Conservation (phyloP, 2,888 invertebrate genomes). For the Cyrtodaria siliqua region DNA sequence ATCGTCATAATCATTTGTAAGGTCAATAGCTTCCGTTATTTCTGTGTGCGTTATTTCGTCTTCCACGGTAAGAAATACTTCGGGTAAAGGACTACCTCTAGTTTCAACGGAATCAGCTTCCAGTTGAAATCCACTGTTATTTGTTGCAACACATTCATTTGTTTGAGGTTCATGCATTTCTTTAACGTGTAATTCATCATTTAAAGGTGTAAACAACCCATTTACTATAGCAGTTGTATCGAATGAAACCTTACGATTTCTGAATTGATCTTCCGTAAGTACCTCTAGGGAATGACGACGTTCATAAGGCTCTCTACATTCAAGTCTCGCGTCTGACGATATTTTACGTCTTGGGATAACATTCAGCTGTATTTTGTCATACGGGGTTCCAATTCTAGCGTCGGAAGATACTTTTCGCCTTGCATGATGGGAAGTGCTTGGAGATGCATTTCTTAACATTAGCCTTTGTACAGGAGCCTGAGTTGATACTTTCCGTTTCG, state of each 20-base stretch:
- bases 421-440: slow-evolving; percentile 17
- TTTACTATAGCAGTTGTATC: slow-evolving; percentile 45
- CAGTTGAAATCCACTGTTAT: too few relatives aligned
- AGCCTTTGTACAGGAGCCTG: slow-evolving; percentile 38
- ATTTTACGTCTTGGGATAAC: slow-evolving; percentile 35
- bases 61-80: too few relatives aligned
- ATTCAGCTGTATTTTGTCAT: neutral
- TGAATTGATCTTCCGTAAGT: slow-evolving; percentile 7
- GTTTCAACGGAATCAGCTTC: too few relatives aligned
- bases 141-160: too few relatives aligned
- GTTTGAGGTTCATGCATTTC: too few relatives aligned
- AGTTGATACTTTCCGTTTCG: slow-evolving; percentile 22
- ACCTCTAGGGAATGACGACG: neutral
- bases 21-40: neutral
- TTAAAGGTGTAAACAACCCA: slow-evolving; percentile 34
- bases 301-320: neutral
- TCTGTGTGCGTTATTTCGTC: neutral
- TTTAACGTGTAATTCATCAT: slow-evolving; percentile 28
- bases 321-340: slow-evolving; percentile 43
- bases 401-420: slow-evolving; percentile 39
- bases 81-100: too few relatives aligned
- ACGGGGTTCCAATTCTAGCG: slow-evolving; percentile 21
- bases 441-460: slow-evolving; percentile 17
- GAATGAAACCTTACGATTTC: slow-evolving; percentile 57
- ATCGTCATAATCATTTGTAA: neutral